Conservation (phyloP, 37 sponge, comb jelly and placozoan species). For the Amphimedon queenslandica region DNA sequence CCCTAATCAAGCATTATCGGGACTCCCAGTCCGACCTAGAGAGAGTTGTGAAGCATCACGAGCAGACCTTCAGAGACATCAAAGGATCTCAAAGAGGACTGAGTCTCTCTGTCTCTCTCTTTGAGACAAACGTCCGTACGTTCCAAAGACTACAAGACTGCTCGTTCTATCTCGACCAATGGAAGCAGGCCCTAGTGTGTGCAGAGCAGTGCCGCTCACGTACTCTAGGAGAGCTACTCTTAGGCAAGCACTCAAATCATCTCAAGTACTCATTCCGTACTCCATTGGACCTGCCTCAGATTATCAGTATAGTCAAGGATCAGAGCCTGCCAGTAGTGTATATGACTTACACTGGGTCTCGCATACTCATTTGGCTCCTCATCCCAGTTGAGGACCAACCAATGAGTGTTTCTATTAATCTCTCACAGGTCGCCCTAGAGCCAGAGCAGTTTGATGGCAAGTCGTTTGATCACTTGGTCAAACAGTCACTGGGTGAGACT, state of each 20-base stretch:
- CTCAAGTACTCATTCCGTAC: conserved; percentile 10
- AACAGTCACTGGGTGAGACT: conserved; percentile 18
- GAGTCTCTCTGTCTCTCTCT: conserved; percentile 58
- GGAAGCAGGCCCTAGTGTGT: conserved; percentile 38
- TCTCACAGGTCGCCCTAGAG: conserved; percentile 40
- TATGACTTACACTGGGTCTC: conserved; percentile 50
- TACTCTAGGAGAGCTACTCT: conserved; percentile 65
- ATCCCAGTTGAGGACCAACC: conserved; percentile 15
- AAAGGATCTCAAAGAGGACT: conserved; percentile 58
- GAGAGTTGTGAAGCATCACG: conserved; percentile 31
- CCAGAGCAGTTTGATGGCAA: conserved; percentile 55
- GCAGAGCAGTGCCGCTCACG: conserved; percentile 69
- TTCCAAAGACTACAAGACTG: conserved; percentile 62
- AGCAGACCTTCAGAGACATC: conserved; percentile 42
- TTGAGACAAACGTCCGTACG: conserved; percentile 57
- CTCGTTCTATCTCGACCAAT: conserved; percentile 36
- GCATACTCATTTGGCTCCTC: conserved; percentile 53
- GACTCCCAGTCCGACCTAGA: conserved; percentile 27
- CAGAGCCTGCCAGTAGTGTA: conserved; percentile 28
- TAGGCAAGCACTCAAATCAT: conserved; percentile 27
- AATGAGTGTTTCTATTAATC: not conserved
- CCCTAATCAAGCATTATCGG: conserved; percentile 14
- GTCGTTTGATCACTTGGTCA: conserved; percentile 46
- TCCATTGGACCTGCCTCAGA: conserved; percentile 39
- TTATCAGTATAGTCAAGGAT: conserved; percentile 13